Conservation (phyloP, 2,888 invertebrate genomes). For the Hartigia nigra region DNA sequence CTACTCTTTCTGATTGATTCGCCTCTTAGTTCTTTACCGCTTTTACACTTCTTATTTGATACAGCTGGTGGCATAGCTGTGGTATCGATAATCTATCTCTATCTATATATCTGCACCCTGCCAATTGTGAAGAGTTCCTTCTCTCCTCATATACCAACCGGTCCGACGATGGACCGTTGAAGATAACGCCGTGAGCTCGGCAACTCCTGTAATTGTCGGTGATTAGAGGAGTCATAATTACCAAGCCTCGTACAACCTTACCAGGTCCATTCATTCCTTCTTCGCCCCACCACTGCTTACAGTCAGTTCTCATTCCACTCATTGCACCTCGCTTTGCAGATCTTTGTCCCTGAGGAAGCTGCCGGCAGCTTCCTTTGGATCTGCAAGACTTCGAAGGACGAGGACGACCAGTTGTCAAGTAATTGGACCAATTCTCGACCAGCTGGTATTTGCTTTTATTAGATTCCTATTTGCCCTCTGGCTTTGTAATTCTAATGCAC, state of each 20-base stretch:
- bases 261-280: constrained; percentile 54
- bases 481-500: neutral
- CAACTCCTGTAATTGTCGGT: constrained; percentile 63
- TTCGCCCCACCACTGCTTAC: constrained; percentile 2
- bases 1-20: constrained; percentile 29
- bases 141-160: neutral
- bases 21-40: constrained; percentile 5
- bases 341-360: neutral
- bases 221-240: constrained; percentile 64
- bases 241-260: constrained; percentile 50
- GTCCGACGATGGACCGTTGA: constrained; percentile 44
- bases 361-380: neutral
- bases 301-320: neutral
- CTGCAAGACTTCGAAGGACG: neutral
- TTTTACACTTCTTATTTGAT: constrained; percentile 12
- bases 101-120: neutral
- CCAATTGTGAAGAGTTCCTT: neutral
- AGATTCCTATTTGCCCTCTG: neutral
- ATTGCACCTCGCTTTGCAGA: neutral
- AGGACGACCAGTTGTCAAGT: neutral
- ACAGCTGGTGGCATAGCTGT: neutral
- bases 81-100: neutral
- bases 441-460: neutral
- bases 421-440: neutral
- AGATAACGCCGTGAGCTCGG: constrained; percentile 59